Conservation (phyloP, 35 echinoderm and acorn worm genomes). For the Heliocidaris tuberculata region DNA sequence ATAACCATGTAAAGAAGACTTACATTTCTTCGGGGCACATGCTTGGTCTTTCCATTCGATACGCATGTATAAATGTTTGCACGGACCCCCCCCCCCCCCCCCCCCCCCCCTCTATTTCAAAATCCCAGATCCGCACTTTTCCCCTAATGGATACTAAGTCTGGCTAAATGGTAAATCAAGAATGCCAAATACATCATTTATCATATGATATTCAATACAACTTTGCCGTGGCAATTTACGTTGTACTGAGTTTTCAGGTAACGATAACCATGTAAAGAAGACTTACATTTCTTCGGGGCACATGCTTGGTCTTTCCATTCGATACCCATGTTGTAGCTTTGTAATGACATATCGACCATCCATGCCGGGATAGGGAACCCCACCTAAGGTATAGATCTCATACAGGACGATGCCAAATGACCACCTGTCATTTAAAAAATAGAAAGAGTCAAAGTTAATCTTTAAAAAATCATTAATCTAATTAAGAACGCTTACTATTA, state of each 20-base stretch:
- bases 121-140: too few species aligned
- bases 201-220: not conserved
- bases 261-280: not conserved
- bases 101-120: too few species aligned
- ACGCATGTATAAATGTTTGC: too few species aligned
- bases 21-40: slow-evolving; percentile 86
- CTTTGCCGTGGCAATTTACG: not conserved
- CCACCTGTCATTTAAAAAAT: slow-evolving; percentile 57
- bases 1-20: slow-evolving; percentile 9
- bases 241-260: not conserved
- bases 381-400: slow-evolving; percentile 89
- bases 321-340: slow-evolving; percentile 68
- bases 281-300: slow-evolving; percentile 93
- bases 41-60: slow-evolving; percentile 80
- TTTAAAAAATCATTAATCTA: too few species aligned
- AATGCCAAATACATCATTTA: too few species aligned
- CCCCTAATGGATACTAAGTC: too few species aligned
- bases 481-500: too few species aligned
- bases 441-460: not conserved
- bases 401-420: slow-evolving; percentile 91
- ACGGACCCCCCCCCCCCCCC: too few species aligned
- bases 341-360: slow-evolving; percentile 66
- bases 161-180: too few species aligned
- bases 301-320: slow-evolving; percentile 79
- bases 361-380: slow-evolving; percentile 83